Evolutionary conservation across 37 sponge, comb jelly and placozoan genomes (phyloP), one percentile per base, ranked within the genome.

Genomic region (Cladorhizidae sp.): DNA sequence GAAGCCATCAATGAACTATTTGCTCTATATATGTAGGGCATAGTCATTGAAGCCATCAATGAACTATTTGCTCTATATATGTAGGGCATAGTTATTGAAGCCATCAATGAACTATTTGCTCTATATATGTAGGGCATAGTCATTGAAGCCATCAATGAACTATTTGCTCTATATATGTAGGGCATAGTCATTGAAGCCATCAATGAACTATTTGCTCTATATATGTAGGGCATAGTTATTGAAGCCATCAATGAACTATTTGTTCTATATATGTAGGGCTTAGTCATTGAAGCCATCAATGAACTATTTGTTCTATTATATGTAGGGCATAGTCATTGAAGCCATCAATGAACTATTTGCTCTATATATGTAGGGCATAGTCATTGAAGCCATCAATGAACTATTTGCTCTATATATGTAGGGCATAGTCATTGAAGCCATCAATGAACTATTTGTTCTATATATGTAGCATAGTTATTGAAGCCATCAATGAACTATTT

Each of bases 241-340:
- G 94, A 90, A 33, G 49, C 88, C 0, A 87, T 94, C 39, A 79
- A 84, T 76, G 94, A 94, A 57, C 69, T 94, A 0, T 58, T 94
- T 28, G 92, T n/a, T n/a, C n/a, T n/a, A n/a, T n/a, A n/a, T n/a
- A n/a, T 55, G 22, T 17, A 69, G 38, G 42, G 37, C 9, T 3
- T 45, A 63, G 42, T 64, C 31, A 90, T 94, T 40, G 94, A 90
- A 33, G 49, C 88, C 0, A 87, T 94, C 39, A 79, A 84, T 76
- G 94, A 94, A 57, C 69, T 94, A 0, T 58, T 94, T 28, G 92
- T n/a, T n/a, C n/a, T n/a, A n/a, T n/a, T n/a, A n/a, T n/a, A n/a
- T 55, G 22, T 17, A 69, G 38, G 42, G 37, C 9, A 17, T 45
- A 63, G 42, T 64, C 31, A 90, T 94, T 40, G 94, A 90, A 33